Evolutionary conservation across 64 coral and sea anemone genomes (phyloP).

Genomic region (Acropora yongei): DNA sequence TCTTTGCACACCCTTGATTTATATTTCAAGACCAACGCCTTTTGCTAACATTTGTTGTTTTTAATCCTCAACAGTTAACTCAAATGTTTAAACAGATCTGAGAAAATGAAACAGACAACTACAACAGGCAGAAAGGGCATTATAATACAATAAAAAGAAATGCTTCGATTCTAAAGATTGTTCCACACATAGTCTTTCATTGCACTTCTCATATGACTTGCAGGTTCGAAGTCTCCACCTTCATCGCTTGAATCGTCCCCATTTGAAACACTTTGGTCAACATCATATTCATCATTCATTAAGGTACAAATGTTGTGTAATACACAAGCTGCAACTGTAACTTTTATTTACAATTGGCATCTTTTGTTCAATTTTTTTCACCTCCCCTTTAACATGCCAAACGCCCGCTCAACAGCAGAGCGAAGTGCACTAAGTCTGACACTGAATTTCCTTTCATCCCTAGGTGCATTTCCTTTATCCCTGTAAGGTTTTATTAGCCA

Average conservation of each 20-base stretch:
- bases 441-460: conserved; percentile 20
- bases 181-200: conserved; percentile 46
- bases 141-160: background rate
- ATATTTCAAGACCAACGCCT: too few relatives aligned
- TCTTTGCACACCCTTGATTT: too few relatives aligned
- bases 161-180: conserved; percentile 5
- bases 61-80: too few relatives aligned
- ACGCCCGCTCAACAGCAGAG: conserved; percentile 28
- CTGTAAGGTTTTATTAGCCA: conserved; percentile 57
- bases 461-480: background rate
- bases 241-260: background rate
- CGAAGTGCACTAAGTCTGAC: conserved; percentile 15
- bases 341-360: background rate
- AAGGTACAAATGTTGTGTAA: conserved; percentile 71
- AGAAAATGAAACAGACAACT: too few relatives aligned
- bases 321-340: conserved; percentile 52
- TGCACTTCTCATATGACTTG: conserved; percentile 24
- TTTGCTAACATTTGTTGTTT: too few relatives aligned
- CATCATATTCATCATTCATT: background rate
- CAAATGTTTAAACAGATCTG: too few relatives aligned
- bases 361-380: conserved; percentile 64
- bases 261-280: background rate
- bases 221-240: conserved; percentile 18
- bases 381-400: conserved; percentile 8
- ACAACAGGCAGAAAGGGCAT: too few relatives aligned